Evolutionary conservation across 2,797 vertebrate species (phyloP).

Genomic region (Cirrhinus molitorella): DNA sequence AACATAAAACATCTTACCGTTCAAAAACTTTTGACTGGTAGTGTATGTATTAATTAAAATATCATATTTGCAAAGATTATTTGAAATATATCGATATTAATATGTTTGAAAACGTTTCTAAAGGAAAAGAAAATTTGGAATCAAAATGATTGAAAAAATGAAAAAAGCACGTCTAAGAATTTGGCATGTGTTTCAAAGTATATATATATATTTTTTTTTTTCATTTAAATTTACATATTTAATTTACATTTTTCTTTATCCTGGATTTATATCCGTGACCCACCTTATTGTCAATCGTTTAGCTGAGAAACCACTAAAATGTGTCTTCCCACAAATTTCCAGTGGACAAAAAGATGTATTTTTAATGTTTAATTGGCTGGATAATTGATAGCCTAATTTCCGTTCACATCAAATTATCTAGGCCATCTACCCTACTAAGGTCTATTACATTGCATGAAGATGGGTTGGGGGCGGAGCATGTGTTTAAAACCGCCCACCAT

Average conservation of each 20-base stretch:
- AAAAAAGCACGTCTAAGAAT: too few species aligned
- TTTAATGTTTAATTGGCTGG: conserved; percentile 7
- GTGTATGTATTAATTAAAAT: background rate
- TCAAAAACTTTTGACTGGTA: too few species aligned
- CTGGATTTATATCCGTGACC: background rate
- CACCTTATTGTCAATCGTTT: background rate
- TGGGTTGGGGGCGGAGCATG: background rate
- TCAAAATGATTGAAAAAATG: too few species aligned
- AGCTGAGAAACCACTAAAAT: background rate
- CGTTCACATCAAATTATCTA: conserved; percentile 17
- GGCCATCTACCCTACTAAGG: conserved; percentile 4
- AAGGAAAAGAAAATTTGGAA: too few species aligned
- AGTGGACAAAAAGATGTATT: background rate
- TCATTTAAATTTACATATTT: too few species aligned
- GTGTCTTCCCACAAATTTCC: background rate
- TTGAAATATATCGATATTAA: background rate
- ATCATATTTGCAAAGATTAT: background rate
- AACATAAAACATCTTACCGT: too few species aligned
- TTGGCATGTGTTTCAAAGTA: background rate
- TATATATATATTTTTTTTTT: background rate
- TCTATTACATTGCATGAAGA: background rate
- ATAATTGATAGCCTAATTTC: conserved; percentile 15
- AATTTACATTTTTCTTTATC: background rate
- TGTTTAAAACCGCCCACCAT: background rate
- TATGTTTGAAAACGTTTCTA: too few species aligned